Evolutionary conservation across 1,140 invertebrate species (phyloP).

Genomic region (Nasonia giraulti): DNA sequence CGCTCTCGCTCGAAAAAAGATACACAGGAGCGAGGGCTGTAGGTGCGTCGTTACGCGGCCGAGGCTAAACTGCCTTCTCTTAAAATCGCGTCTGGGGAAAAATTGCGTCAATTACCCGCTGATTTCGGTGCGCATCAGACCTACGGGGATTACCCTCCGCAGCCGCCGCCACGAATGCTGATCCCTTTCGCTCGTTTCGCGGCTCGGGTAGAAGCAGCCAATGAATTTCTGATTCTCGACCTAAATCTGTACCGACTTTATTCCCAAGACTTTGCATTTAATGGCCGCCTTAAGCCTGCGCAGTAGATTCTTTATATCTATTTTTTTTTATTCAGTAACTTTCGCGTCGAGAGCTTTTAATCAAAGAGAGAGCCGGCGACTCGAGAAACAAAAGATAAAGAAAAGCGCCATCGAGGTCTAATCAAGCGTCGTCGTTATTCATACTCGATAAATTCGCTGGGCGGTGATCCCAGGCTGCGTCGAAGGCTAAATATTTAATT

Average conservation of each 20-base stretch:
- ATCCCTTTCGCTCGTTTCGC: conserved; percentile 63
- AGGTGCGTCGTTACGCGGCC: background rate
- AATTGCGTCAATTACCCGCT: conserved; percentile 74
- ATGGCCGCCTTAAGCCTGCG: background rate
- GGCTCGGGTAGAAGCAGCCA: conserved; percentile 37
- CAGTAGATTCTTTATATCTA: background rate
- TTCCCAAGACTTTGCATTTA: background rate
- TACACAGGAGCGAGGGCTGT: background rate
- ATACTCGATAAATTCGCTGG: background rate
- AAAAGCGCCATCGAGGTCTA: background rate
- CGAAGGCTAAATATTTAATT: conserved; percentile 51
- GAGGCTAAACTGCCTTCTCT: conserved; percentile 34
- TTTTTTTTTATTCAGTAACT: background rate
- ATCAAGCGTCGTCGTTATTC: conserved; percentile 33
- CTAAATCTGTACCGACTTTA: conserved; percentile 26
- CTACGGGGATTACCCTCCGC: conserved; percentile 64
- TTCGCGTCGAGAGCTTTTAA: background rate
- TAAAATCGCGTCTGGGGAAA: conserved; percentile 57
- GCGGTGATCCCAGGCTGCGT: background rate
- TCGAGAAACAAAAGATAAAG: background rate
- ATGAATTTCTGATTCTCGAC: conserved; percentile 47
- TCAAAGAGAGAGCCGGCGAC: background rate
- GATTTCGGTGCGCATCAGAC: conserved; percentile 68
- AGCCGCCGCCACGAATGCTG: conserved; percentile 66
- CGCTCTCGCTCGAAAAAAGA: background rate